Conservation (phyloP, 1,140 invertebrate species). For the Cyphomyrmex costatus region DNA sequence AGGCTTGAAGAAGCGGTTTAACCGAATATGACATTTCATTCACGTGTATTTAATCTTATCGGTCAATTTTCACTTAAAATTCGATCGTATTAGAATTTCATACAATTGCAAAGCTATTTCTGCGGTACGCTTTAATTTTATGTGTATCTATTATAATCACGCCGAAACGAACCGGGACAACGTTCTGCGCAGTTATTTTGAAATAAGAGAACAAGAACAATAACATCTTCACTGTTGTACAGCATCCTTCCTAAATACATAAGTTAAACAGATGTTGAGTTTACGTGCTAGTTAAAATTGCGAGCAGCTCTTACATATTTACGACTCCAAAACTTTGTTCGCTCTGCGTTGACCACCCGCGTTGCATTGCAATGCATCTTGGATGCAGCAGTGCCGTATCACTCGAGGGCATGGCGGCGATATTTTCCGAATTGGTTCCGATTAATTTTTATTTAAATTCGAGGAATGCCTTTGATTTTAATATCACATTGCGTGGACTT, state of each 20-base stretch:
- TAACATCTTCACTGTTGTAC: background rate
- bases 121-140: background rate
- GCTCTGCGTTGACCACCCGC: conserved; percentile 50
- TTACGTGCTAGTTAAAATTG: background rate
- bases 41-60: no score
- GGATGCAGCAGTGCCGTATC: conserved; percentile 57
- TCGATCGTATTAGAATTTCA: no score
- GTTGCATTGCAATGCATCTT: conserved; percentile 59
- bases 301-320: background rate
- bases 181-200: background rate
- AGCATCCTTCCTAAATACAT: background rate
- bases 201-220: background rate
- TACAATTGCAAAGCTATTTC: no score
- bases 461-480: background rate
- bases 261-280: background rate
- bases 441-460: background rate
- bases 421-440: conserved; percentile 6
- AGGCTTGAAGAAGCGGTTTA: no score
- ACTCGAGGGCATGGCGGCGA: background rate
- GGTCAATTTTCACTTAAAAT: no score
- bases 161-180: background rate
- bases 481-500: background rate
- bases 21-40: no score
- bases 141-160: background rate
- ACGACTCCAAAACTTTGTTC: conserved; percentile 7